These are phyloP conservation scores for Trissoscelio sp. DNA, from an alignment of 2,888 invertebrate genomes.

Conservation along the genomic window DNA sequence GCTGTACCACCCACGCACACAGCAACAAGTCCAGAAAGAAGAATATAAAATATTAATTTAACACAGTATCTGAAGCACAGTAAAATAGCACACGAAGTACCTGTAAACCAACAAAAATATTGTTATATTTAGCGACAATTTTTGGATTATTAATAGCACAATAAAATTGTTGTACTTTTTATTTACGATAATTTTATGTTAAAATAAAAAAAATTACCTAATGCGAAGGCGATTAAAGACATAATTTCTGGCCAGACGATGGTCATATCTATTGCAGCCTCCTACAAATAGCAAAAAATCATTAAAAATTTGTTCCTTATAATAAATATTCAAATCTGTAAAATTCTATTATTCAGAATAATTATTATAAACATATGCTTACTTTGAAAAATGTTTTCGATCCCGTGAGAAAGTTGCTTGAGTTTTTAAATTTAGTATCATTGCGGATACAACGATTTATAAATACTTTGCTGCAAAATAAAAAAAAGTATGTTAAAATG, in stretches of 20 bases:
- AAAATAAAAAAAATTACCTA: conserved; percentile 83
- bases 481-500: neutral
- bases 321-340: neutral
- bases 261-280: conserved; percentile 86
- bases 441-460: conserved; percentile 85
- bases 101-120: too few relatives aligned
- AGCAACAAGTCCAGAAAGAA: too few relatives aligned
- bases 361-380: too few relatives aligned
- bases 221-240: conserved; percentile 85
- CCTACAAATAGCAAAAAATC: conserved; percentile 74
- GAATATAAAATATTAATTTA: too few relatives aligned
- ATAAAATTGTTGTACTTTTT: too few relatives aligned
- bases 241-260: conserved; percentile 86
- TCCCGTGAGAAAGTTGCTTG: too few relatives aligned
- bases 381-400: too few relatives aligned
- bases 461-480: conserved; percentile 82
- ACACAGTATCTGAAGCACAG: too few relatives aligned
- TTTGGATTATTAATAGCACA: neutral
- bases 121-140: too few relatives aligned
- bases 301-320: neutral
- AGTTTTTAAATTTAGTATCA: too few relatives aligned
- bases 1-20: too few relatives aligned
- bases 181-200: neutral
- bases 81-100: too few relatives aligned
- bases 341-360: neutral